Conservation (phyloP, 2,888 invertebrate genomes). For the Caprella mutica region DNA sequence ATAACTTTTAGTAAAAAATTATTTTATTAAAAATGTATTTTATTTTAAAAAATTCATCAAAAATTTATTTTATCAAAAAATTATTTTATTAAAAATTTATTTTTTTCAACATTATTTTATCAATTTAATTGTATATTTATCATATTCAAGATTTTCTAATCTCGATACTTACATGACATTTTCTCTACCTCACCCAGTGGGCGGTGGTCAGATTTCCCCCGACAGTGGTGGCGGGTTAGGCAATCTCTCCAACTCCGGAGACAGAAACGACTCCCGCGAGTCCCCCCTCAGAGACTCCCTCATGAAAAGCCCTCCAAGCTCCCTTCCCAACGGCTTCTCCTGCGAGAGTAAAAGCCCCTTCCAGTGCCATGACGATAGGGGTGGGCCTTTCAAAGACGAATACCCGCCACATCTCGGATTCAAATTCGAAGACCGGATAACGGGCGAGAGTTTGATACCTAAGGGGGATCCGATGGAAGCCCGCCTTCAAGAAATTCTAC, state of each 20-base stretch:
- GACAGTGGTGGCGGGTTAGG: constrained; percentile 28
- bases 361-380: constrained; percentile 29
- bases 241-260: neutral
- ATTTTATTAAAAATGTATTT: too few species aligned
- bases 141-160: neutral
- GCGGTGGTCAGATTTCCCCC: constrained; percentile 28
- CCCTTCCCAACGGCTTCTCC: constrained; percentile 27
- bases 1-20: too few species aligned
- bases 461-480: constrained; percentile 92
- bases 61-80: too few species aligned
- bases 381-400: constrained; percentile 32
- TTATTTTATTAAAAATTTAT: too few species aligned
- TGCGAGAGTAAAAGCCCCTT: constrained; percentile 30
- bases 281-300: constrained; percentile 23
- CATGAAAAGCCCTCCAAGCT: constrained; percentile 30
- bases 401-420: constrained; percentile 25
- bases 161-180: neutral
- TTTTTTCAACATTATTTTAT: too few species aligned
- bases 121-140: too few species aligned
- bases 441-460: constrained; percentile 66
- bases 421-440: constrained; percentile 32
- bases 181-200: neutral
- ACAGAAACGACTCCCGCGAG: constrained; percentile 26
- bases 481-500: constrained; percentile 77
- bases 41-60: too few species aligned